Percentiles rank a stretch among this genome's conserved stretches.
phyloP scores from a whole-genome alignment of 2,113 vertebrate species.

The Paedocypris sp. region DNA sequence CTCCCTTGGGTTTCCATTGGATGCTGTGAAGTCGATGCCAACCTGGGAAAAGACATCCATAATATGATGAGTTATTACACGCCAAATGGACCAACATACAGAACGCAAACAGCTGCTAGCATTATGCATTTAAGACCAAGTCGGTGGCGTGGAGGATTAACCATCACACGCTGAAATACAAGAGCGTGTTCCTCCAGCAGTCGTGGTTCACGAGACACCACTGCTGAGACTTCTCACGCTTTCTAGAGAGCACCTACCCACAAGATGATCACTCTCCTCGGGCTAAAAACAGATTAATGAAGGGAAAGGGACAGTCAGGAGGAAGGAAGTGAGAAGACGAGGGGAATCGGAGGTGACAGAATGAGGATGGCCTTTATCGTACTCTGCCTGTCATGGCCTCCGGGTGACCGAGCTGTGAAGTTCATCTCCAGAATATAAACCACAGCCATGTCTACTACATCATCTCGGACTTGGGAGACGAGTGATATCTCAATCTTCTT shows the following conservation, averaged over 20 bases:
- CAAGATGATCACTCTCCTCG: not conserved
- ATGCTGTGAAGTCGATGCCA: constrained; percentile 97
- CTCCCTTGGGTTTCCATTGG: constrained; percentile 88
- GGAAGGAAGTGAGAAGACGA: constrained; percentile 3
- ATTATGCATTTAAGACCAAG: not conserved
- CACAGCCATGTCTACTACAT: constrained; percentile 2
- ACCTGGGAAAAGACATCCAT: constrained; percentile 60
- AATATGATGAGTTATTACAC: constrained; percentile 1
- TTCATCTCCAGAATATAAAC: not conserved
- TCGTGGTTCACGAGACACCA: constrained; percentile 1
- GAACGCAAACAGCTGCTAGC: constrained; percentile 23
- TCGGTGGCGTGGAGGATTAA: constrained; percentile 15
- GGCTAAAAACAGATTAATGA: not conserved
- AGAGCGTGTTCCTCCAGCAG: constrained; percentile 20
- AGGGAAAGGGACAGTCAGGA: not conserved
- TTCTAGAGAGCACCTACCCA: constrained; percentile 20
- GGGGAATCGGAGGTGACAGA: constrained; percentile 46
- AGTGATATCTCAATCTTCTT: not conserved
- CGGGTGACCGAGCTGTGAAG: constrained; percentile 2
- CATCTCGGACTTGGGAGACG: not conserved
- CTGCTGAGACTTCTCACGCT: not conserved
- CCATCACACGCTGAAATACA: constrained; percentile 20
- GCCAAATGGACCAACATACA: not conserved
- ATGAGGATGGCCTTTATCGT: constrained; percentile 37
- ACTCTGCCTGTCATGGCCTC: constrained; percentile 18